Evolutionary conservation across 2,797 vertebrate species (phyloP), one percentile per base, ranked within the genome.

Genomic region (Natrix natrix): DNA sequence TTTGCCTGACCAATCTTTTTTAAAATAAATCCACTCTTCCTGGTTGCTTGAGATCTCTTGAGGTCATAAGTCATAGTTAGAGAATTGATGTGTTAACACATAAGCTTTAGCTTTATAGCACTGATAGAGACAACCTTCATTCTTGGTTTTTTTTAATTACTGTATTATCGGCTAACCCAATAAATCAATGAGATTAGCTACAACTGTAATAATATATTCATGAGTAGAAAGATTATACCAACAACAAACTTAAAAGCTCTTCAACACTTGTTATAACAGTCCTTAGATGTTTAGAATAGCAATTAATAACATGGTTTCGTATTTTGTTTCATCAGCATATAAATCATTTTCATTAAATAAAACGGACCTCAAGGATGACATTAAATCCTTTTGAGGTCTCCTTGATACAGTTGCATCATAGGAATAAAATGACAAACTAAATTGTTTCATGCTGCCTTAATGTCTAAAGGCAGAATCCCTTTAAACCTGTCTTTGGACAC

Each of bases 391-490:
- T 1, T 69, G 43, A 16, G 66, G 22, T 20, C 52, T 90, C n/a
- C 61, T 13, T 55, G 26, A 11, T 1, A 88, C 7, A 87, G 3
- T 0, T 89, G 24, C 86, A 89, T 60, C 78, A 90, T 6, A 17
- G 43, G 32, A 93, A 17, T 3, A 24, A 91, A 93, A 90, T 7
- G 24, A 60, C 8, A 48, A 74, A 1, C 1, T 61, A 63, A 90
- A 90, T 86, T 16, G n/a, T 61, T 32, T 66, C n/a, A 37, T 28
- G 17, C 88, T 90, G 32, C 86, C 16, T 74, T 95, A 87, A 86
- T 52, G 56, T 26, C 52, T 54, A 16, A 93, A 4, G 2, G n/a
- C 48, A 89, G 43, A 55, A 48, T 52, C n/a, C 13, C 14, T 87
- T 87, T n/a, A 17, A 32, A 32, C 86, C 8, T 12, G n/a, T 56